phyloP scores from a whole-genome alignment of 2,888 invertebrate genomes.

The Deilephila elpenor region DNA sequence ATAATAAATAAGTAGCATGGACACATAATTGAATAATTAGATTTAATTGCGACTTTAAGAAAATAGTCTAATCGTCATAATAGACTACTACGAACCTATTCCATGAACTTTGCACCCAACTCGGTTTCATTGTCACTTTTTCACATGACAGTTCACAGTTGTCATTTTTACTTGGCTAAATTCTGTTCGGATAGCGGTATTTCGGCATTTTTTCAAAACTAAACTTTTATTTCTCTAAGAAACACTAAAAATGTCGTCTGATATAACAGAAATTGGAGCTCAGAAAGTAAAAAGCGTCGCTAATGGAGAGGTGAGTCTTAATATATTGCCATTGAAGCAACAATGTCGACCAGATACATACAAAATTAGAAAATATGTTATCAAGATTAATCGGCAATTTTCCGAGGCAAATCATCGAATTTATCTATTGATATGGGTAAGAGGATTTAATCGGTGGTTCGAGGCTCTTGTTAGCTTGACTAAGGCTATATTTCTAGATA shows the following conservation, averaged over 20 bases:
- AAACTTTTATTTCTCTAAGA: slow-evolving; percentile 20
- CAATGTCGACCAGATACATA: slow-evolving; percentile 1
- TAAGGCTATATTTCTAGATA: not conserved
- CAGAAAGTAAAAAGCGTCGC: slow-evolving; percentile 72
- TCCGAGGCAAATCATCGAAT: not conserved
- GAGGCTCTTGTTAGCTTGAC: not conserved
- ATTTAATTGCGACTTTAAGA: too few relatives aligned
- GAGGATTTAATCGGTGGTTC: not conserved
- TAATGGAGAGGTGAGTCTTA: slow-evolving; percentile 65
- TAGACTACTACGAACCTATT: too few relatives aligned
- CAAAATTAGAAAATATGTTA: slow-evolving; percentile 2
- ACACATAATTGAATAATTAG: too few relatives aligned
- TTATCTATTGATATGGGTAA: not conserved
- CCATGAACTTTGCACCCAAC: too few relatives aligned
- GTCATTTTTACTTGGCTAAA: slow-evolving; percentile 5
- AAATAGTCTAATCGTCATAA: too few relatives aligned
- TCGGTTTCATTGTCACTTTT: too few relatives aligned
- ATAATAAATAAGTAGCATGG: too few relatives aligned
- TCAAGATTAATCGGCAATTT: not conserved
- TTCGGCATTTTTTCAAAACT: slow-evolving; percentile 8
- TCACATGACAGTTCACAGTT: not conserved
- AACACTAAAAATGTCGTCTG: slow-evolving; percentile 53
- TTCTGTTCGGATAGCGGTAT: not conserved
- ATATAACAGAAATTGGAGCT: slow-evolving; percentile 65
- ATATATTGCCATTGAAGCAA: not conserved